Conservation (phyloP, 2,888 invertebrate species). For the Lagria hirta region DNA sequence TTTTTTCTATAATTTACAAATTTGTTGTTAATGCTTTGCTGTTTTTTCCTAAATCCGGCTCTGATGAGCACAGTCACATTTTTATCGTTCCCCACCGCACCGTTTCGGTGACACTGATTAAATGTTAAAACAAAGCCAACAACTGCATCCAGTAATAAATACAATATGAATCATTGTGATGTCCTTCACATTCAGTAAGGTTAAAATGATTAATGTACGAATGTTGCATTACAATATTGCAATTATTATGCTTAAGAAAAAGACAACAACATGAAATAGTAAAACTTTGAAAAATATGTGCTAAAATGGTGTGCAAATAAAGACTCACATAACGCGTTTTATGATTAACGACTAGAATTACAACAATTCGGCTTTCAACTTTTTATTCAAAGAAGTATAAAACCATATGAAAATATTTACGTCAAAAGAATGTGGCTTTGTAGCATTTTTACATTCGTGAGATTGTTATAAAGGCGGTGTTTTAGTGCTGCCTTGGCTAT, state of each 20-base stretch:
- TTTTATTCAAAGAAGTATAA: conserved; percentile 23
- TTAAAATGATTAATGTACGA: conserved; percentile 43
- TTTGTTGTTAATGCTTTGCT: too few species aligned
- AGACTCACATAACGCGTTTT: conserved; percentile 7
- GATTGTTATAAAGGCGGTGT: conserved; percentile 18
- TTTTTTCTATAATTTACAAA: too few species aligned
- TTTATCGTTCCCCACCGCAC: too few species aligned
- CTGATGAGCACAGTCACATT: too few species aligned
- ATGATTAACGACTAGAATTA: conserved; percentile 21
- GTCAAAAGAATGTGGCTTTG: conserved; percentile 21
- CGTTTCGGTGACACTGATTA: conserved; percentile 14
- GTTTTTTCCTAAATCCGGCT: too few species aligned
- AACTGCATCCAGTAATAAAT: conserved; percentile 18
- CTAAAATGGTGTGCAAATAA: too few species aligned
- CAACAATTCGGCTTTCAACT: conserved; percentile 15
- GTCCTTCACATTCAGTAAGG: conserved; percentile 44
- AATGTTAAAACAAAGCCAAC: conserved; percentile 8
- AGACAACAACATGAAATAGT: too few species aligned
- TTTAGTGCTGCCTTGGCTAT: conserved; percentile 19
- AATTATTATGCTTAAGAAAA: conserved; percentile 21
- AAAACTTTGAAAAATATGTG: too few species aligned
- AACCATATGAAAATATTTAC: conserved; percentile 24
- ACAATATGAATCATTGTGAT: conserved; percentile 31
- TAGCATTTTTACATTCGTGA: conserved; percentile 21
- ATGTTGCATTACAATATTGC: conserved; percentile 34